Conservation (phyloP, 2,888 invertebrate genomes). For the Lithophane semibrunnea region DNA sequence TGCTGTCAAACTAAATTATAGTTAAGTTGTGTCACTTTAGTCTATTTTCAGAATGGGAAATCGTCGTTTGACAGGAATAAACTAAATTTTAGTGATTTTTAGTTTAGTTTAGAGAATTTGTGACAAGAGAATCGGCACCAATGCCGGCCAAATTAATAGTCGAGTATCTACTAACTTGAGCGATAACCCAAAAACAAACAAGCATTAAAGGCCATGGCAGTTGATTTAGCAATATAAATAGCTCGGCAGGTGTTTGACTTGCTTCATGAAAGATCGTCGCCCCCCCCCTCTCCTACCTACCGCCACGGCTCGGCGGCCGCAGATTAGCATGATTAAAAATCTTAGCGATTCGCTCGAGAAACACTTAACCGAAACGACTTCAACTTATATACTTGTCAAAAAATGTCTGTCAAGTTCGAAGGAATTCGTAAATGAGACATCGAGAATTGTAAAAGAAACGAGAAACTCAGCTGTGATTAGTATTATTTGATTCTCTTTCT, state of each 20-base stretch:
- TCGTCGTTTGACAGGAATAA: no score
- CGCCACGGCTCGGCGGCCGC: neutral
- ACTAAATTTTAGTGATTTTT: no score
- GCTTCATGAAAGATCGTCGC: neutral
- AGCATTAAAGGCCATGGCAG: neutral
- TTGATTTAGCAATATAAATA: neutral
- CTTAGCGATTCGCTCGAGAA: conserved; percentile 1
- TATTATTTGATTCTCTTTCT: neutral
- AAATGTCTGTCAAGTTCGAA: conserved; percentile 20
- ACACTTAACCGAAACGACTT: conserved; percentile 42
- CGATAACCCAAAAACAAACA: neutral
- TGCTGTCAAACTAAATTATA: no score
- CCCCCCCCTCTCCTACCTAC: no score
- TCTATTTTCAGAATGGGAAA: no score
- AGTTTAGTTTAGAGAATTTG: no score
- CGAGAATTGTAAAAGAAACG: neutral
- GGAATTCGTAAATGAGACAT: neutral
- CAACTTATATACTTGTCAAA: conserved; percentile 36
- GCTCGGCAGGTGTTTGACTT: neutral
- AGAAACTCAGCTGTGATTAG: neutral
- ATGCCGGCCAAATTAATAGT: neutral
- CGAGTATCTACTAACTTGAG: neutral
- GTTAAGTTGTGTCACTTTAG: no score
- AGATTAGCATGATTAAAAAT: conserved; percentile 46
- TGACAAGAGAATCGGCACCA: no score